Conservation (phyloP, 2,113 vertebrate genomes). For the Ia io region DNA sequence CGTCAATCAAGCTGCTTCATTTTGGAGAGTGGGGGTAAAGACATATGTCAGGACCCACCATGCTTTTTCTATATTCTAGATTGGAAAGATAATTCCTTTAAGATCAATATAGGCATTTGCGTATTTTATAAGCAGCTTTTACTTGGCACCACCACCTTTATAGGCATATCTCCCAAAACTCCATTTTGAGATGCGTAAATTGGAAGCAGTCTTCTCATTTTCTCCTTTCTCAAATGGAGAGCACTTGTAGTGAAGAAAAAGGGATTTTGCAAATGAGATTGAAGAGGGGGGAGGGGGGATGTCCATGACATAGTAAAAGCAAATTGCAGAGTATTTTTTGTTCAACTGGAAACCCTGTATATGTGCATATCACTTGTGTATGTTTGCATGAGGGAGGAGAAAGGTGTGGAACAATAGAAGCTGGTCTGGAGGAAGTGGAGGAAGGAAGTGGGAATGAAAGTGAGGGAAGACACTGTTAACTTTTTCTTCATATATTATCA, state of each 20-base stretch:
- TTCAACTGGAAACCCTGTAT: background rate
- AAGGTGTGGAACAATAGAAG: background rate
- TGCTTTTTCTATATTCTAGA: background rate
- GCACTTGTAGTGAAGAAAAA: background rate
- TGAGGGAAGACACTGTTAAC: background rate
- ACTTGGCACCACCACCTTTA: background rate
- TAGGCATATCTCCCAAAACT: background rate
- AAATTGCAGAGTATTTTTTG: background rate
- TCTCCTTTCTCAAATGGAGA: background rate
- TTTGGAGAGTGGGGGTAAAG: background rate
- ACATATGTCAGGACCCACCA: background rate
- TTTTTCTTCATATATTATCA: background rate
- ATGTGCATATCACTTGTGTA: background rate
- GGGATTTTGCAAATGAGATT: background rate
- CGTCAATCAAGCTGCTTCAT: background rate
- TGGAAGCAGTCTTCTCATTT: background rate
- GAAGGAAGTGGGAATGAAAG: background rate
- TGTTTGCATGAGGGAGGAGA: background rate
- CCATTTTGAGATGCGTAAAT: background rate
- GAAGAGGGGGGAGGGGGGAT: background rate
- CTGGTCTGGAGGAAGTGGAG: background rate
- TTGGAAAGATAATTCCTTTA: constrained; percentile 18
- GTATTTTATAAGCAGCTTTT: background rate
- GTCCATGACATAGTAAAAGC: background rate
- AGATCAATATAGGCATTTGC: background rate